A percentile compares a stretch with the other conserved stretches of the same genome.
These are phyloP conservation scores for Mesorhabditis spiculigera DNA, from an alignment of 2,888 invertebrate genomes.

Conservation along the genomic window DNA sequence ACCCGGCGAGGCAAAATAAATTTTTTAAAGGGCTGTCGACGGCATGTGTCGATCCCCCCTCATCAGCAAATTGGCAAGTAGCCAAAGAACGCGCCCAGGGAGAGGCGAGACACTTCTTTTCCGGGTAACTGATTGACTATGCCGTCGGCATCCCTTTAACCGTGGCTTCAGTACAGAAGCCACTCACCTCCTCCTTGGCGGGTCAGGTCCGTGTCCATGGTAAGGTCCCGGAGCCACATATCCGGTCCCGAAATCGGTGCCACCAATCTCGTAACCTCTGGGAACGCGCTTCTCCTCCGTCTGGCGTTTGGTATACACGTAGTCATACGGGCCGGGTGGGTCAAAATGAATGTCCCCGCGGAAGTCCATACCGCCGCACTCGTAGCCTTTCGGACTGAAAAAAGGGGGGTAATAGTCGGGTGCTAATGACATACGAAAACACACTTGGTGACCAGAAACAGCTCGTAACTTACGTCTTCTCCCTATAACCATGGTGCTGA, in stretches of 20 bases:
- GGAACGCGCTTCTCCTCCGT: slow-evolving; percentile 19
- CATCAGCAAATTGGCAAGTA: too few species aligned
- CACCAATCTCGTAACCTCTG: slow-evolving; percentile 31
- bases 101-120: too few species aligned
- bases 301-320: slow-evolving; percentile 23
- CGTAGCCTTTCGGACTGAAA: slow-evolving; percentile 21
- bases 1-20: too few species aligned
- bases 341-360: slow-evolving; percentile 32
- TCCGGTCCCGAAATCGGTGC: slow-evolving; percentile 37
- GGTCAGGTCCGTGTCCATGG: slow-evolving; percentile 51
- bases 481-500: background rate
- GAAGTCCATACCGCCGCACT: slow-evolving; percentile 40
- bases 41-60: too few species aligned
- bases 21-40: too few species aligned
- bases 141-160: too few species aligned
- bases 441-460: background rate
- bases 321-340: slow-evolving; percentile 18
- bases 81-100: too few species aligned
- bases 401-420: background rate
- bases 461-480: background rate
- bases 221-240: slow-evolving; percentile 38
- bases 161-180: too few species aligned
- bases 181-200: slow-evolving; percentile 28
- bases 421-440: too few species aligned
- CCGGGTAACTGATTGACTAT: too few species aligned